phyloP scores from a whole-genome alignment of 2,888 invertebrate species.

The Sialis lutaria region DNA sequence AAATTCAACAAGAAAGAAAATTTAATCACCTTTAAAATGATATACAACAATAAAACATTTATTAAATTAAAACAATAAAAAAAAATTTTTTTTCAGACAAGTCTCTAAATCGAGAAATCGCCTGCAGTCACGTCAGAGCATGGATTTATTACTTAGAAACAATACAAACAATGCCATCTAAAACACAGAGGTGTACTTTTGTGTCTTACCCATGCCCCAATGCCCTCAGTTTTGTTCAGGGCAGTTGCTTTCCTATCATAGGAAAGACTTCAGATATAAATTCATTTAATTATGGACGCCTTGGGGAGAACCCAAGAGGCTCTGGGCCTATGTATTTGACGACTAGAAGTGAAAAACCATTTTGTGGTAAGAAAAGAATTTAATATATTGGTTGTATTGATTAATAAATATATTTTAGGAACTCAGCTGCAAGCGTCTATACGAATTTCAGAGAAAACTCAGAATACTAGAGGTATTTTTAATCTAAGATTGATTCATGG shows the following conservation, averaged over 20 bases:
- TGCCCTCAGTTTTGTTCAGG: constrained; percentile 30
- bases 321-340: constrained; percentile 35
- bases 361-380: constrained; percentile 29
- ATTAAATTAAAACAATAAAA: background rate
- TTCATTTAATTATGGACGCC: constrained; percentile 18
- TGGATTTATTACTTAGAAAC: constrained; percentile 34
- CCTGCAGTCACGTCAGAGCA: constrained; percentile 39
- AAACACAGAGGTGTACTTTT: constrained; percentile 26
- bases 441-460: constrained; percentile 25
- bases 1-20: too few relatives aligned
- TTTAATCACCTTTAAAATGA: too few relatives aligned
- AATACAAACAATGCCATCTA: constrained; percentile 20
- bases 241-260: constrained; percentile 32
- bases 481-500: constrained; percentile 24
- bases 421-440: constrained; percentile 31
- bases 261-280: constrained; percentile 21
- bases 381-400: background rate
- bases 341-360: constrained; percentile 29
- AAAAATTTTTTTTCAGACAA: constrained; percentile 20
- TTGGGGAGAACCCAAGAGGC: constrained; percentile 24
- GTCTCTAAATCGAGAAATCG: constrained; percentile 26
- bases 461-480: constrained; percentile 26
- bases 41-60: too few relatives aligned
- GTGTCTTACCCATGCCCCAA: constrained; percentile 33
- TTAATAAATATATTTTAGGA: constrained; percentile 19